Conservation (phyloP, 2,113 vertebrate species). For the Leptobrachium leishanense region DNA sequence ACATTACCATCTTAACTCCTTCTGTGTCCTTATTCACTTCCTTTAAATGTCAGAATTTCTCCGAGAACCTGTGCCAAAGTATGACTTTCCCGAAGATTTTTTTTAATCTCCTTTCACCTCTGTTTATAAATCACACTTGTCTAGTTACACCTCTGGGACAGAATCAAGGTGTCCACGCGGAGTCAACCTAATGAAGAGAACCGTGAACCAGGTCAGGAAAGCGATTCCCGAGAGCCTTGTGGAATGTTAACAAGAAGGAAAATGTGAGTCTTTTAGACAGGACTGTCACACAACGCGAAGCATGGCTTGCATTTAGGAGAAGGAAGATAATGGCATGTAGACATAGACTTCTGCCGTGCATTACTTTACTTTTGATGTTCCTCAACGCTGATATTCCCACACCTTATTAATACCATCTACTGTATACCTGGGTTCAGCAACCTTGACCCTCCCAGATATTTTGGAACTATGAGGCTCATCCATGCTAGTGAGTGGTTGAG, state of each 20-base stretch:
- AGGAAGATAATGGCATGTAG: neutral
- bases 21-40: too few relatives aligned
- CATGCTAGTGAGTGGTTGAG: too few relatives aligned
- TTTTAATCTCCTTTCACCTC: neutral
- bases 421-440: too few relatives aligned
- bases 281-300: too few relatives aligned
- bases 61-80: neutral
- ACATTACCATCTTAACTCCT: too few relatives aligned
- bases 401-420: neutral
- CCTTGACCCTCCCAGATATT: too few relatives aligned
- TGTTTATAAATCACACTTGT: neutral
- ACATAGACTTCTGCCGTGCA: neutral
- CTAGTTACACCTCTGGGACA: neutral
- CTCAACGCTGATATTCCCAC: neutral
- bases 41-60: too few relatives aligned
- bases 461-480: too few relatives aligned
- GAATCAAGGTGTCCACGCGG: neutral
- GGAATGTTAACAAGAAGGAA: constrained; percentile 15
- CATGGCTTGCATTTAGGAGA: neutral
- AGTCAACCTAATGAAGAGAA: neutral
- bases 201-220: neutral
- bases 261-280: neutral
- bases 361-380: neutral
- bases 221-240: neutral
- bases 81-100: neutral